phyloP scores from a whole-genome alignment of 2,113 vertebrate genomes.

The Piaya cayana region DNA sequence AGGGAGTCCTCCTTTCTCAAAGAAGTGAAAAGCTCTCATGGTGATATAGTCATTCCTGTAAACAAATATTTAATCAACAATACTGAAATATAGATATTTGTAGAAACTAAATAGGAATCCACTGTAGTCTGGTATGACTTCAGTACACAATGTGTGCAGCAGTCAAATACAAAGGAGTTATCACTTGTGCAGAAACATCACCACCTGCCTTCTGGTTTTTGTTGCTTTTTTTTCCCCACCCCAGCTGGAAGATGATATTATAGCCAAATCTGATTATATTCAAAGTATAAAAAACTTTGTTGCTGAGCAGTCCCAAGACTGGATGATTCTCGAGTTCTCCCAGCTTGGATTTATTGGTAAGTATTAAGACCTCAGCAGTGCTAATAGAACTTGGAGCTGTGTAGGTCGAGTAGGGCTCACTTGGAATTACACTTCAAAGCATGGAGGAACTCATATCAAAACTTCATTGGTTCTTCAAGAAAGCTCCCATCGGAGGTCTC shows the following conservation, averaged over 20 bases:
- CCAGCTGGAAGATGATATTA: conserved; percentile 83
- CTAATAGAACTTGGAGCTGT: neutral
- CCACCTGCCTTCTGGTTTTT: neutral
- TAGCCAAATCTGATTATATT: conserved; percentile 74
- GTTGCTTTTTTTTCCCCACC: neutral
- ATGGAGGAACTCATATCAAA: neutral
- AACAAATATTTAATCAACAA: neutral
- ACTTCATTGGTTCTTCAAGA: neutral
- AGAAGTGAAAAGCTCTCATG: neutral
- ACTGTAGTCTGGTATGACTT: neutral
- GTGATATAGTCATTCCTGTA: neutral
- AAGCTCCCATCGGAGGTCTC: neutral
- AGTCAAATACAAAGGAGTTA: neutral
- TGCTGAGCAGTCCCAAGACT: conserved; percentile 64
- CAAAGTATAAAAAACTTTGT: conserved; percentile 69
- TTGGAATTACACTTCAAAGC: neutral
- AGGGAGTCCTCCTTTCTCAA: neutral
- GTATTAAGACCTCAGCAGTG: neutral
- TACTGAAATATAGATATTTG: neutral
- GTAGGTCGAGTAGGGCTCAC: neutral
- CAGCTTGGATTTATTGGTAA: conserved; percentile 84
- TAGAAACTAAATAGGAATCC: neutral
- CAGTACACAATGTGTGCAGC: neutral
- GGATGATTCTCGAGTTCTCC: conserved; percentile 81
- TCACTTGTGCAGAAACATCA: neutral